phyloP scores from a whole-genome alignment of 2,888 invertebrate species.

The Clostera curtula region DNA sequence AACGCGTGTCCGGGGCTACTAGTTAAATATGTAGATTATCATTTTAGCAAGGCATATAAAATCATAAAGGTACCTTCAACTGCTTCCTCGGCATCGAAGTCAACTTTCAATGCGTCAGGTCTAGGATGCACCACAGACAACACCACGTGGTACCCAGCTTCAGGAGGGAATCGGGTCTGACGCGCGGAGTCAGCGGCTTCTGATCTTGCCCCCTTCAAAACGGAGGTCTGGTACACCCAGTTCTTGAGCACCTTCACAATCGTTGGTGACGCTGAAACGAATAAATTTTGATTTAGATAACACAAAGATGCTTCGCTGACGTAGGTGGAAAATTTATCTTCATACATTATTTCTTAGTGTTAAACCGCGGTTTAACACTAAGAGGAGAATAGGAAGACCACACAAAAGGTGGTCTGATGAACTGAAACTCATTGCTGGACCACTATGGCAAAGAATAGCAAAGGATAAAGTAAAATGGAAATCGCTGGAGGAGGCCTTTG shows the following conservation, averaged over 20 bases:
- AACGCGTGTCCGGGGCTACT: no score
- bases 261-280: slow-evolving; percentile 56
- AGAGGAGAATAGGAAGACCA: no score
- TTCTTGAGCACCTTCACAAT: slow-evolving; percentile 66
- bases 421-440: no score
- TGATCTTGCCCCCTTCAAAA: slow-evolving; percentile 48
- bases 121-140: slow-evolving; percentile 89
- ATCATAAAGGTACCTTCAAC: slow-evolving; percentile 71
- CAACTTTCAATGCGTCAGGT: slow-evolving; percentile 80
- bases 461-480: no score
- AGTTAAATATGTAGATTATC: no score
- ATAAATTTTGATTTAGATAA: not conserved
- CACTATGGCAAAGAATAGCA: no score
- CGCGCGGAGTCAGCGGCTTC: slow-evolving; percentile 46
- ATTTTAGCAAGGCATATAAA: not conserved
- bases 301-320: no score
- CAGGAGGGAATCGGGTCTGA: slow-evolving; percentile 50
- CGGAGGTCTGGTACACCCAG: slow-evolving; percentile 70
- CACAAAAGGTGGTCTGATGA: no score
- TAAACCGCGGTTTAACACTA: no score
- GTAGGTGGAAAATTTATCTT: no score
- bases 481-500: no score
- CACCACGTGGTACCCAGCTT: slow-evolving; percentile 70
- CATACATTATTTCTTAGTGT: no score
- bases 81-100: slow-evolving; percentile 81